A percentile compares a stretch with the other conserved stretches of the same genome.
Conservation (phyloP, 2,113 vertebrate genomes). For the Syrmaticus mikado region DNA sequence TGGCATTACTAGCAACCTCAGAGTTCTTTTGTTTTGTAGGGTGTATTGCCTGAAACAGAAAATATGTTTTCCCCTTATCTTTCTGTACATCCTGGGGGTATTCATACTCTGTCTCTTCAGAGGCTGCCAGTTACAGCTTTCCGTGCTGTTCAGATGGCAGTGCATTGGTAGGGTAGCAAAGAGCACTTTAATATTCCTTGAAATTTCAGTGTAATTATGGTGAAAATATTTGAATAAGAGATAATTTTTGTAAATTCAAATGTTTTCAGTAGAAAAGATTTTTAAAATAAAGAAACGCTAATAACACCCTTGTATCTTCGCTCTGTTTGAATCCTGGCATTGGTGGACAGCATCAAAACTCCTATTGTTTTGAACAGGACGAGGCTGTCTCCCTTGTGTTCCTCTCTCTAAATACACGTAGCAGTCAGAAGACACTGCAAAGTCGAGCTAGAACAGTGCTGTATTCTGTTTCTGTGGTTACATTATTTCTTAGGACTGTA, state of each 20-base stretch:
- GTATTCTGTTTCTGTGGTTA: neutral
- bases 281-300: neutral
- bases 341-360: constrained; percentile 49
- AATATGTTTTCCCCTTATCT: neutral
- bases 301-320: neutral
- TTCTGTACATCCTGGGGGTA: neutral
- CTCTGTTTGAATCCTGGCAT: neutral
- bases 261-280: neutral
- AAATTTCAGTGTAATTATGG: neutral
- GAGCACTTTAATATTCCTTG: neutral
- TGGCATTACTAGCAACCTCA: neutral
- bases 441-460: constrained; percentile 13
- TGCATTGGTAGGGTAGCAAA: neutral
- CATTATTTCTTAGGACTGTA: constrained; percentile 10
- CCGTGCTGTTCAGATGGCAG: neutral
- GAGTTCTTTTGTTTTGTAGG: neutral
- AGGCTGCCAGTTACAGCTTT: neutral
- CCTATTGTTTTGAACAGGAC: constrained; percentile 38
- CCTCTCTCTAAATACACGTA: constrained; percentile 4
- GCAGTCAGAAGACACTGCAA: constrained; percentile 17
- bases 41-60: neutral
- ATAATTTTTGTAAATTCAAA: neutral
- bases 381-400: constrained; percentile 18
- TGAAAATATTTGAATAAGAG: neutral
- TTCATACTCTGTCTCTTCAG: neutral